phyloP scores from a whole-genome alignment of 2,797 vertebrate species.

The Takifugu ocellatus region DNA sequence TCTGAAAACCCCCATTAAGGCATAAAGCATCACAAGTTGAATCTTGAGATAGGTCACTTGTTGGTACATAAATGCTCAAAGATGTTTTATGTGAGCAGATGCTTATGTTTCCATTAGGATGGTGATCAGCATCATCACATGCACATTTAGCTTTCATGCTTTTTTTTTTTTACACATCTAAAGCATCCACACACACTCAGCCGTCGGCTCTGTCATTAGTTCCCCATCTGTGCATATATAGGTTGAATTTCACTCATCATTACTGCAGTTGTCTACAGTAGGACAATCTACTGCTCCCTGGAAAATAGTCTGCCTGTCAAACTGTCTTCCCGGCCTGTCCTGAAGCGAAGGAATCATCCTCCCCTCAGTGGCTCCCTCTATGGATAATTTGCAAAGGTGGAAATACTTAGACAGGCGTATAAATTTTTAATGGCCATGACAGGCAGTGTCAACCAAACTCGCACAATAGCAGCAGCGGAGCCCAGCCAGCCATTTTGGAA shows the following conservation, averaged over 20 bases:
- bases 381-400: slow-evolving; percentile 58
- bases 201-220: slow-evolving; percentile 40
- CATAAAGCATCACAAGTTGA: too few species aligned
- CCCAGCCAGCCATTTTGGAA: slow-evolving; percentile 13
- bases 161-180: too few species aligned
- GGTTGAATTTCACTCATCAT: slow-evolving; percentile 51
- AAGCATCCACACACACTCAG: background rate
- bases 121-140: too few species aligned
- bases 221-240: slow-evolving; percentile 52
- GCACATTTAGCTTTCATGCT: too few species aligned
- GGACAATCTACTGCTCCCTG: slow-evolving; percentile 51
- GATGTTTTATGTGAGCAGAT: too few species aligned
- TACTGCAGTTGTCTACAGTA: slow-evolving; percentile 22
- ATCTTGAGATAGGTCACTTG: too few species aligned
- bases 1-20: too few species aligned
- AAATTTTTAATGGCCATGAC: slow-evolving; percentile 67
- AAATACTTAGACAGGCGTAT: slow-evolving; percentile 63
- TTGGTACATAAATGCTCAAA: too few species aligned
- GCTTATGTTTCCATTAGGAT: too few species aligned
- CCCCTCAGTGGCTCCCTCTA: slow-evolving; percentile 36
- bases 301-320: slow-evolving; percentile 54
- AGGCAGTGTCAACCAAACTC: slow-evolving; percentile 46
- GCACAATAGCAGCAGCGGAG: slow-evolving; percentile 4
- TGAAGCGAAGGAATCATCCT: slow-evolving; percentile 25
- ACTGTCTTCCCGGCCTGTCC: slow-evolving; percentile 40